Evolutionary conservation across 2,797 vertebrate genomes (phyloP).

Genomic region (Rhyacichthys aspro): DNA sequence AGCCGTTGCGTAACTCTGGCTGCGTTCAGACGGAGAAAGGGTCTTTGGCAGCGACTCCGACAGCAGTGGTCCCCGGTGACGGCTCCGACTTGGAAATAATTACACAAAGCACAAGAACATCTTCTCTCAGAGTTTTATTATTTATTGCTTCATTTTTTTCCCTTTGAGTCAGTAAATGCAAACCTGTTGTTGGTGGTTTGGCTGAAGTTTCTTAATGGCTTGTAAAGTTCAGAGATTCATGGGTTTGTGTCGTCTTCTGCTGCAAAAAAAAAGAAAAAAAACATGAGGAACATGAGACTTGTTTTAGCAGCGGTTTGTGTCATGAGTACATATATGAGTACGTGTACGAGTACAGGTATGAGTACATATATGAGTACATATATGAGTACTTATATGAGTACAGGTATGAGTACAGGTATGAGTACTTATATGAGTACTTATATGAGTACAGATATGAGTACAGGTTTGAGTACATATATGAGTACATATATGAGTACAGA

Average conservation of each 20-base stretch:
- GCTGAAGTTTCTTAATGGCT: constrained; percentile 29
- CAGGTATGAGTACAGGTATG: too few relatives aligned
- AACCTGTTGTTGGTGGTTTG: constrained; percentile 61
- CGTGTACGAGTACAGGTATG: too few relatives aligned
- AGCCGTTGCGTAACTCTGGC: constrained; percentile 73
- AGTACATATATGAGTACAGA: too few relatives aligned
- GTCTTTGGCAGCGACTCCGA: constrained; percentile 63
- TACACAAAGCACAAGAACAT: constrained; percentile 66
- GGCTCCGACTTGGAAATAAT: constrained; percentile 66
- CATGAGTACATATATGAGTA: too few relatives aligned
- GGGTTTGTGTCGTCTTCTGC: constrained; percentile 24
- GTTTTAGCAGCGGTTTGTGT: too few relatives aligned
- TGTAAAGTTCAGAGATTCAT: constrained; percentile 38
- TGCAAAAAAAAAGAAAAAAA: constrained; percentile 24
- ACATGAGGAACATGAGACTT: constrained; percentile 11
- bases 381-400: too few relatives aligned
- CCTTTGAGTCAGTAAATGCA: constrained; percentile 27
- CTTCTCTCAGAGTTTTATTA: constrained; percentile 54
- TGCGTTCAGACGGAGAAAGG: constrained; percentile 72
- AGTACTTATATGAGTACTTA: too few relatives aligned
- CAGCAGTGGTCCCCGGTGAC: constrained; percentile 56
- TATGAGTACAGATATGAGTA: too few relatives aligned
- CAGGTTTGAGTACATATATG: too few relatives aligned
- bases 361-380: too few relatives aligned
- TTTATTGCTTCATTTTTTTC: constrained; percentile 53